phyloP scores from a whole-genome alignment of 2,797 vertebrate genomes.

The Silurus lanzhouensis region DNA sequence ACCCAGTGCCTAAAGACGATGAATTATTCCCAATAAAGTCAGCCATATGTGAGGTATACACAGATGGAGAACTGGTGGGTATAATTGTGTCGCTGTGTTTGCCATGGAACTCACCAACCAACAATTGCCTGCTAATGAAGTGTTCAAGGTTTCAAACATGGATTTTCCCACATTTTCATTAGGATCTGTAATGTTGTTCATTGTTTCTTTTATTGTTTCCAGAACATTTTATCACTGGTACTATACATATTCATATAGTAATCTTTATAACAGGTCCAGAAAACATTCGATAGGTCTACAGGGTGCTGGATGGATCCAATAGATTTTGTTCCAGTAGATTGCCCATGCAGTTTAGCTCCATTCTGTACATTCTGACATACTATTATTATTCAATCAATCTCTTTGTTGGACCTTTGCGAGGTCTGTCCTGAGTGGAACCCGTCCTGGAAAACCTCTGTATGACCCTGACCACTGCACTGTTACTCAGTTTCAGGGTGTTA shows the following conservation, averaged over 20 bases:
- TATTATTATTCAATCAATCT: too few species aligned
- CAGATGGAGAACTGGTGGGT: conserved; percentile 58
- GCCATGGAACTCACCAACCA: too few species aligned
- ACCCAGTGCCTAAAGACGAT: conserved; percentile 57
- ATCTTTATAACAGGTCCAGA: not conserved
- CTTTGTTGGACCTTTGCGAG: too few species aligned
- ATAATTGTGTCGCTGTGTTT: conserved; percentile 58
- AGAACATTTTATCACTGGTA: not conserved
- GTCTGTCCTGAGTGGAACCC: too few species aligned
- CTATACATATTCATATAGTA: not conserved
- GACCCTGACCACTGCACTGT: too few species aligned
- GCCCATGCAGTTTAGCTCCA: too few species aligned
- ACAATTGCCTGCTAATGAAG: not conserved
- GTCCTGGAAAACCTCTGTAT: too few species aligned
- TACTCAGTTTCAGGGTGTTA: too few species aligned
- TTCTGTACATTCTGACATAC: too few species aligned
- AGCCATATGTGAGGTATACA: conserved; percentile 62
- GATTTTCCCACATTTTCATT: not conserved
- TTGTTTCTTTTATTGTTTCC: not conserved
- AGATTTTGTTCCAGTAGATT: too few species aligned
- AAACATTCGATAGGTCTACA: not conserved
- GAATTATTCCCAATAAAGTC: conserved; percentile 67
- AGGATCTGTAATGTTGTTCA: not conserved
- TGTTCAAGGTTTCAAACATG: not conserved
- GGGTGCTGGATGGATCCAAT: not conserved